Conservation (phyloP, 2,888 invertebrate genomes). For the Nycteola revayana region DNA sequence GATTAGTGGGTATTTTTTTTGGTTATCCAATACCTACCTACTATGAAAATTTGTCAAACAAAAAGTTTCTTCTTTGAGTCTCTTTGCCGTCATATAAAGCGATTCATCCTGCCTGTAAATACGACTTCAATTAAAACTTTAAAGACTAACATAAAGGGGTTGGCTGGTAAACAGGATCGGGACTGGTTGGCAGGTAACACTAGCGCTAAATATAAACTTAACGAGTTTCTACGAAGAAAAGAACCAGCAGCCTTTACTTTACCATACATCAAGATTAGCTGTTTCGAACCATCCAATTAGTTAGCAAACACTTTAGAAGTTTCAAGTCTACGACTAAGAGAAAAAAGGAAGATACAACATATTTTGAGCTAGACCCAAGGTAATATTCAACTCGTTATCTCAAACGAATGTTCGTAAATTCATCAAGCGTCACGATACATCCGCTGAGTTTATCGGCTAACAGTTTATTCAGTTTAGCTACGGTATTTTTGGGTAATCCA, state of each 20-base stretch:
- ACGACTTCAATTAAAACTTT: slow-evolving; percentile 18
- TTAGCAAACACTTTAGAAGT: no score
- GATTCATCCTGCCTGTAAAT: no score
- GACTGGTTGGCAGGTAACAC: slow-evolving; percentile 50
- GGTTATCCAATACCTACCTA: no score
- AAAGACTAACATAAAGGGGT: slow-evolving; percentile 18
- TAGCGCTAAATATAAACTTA: slow-evolving; percentile 53
- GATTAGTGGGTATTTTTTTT: no score
- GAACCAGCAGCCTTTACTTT: slow-evolving; percentile 16
- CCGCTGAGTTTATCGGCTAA: slow-evolving; percentile 16
- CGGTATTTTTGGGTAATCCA: slow-evolving; percentile 28
- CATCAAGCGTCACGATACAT: slow-evolving; percentile 10
- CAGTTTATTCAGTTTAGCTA: slow-evolving; percentile 27
- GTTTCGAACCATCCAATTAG: slow-evolving; percentile 1
- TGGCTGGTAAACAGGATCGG: slow-evolving; percentile 40
- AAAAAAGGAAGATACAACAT: no score
- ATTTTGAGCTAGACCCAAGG: no score
- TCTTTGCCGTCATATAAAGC: no score
- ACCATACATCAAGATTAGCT: slow-evolving; percentile 21
- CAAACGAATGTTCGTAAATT: slow-evolving; percentile 12
- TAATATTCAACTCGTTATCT: slow-evolving; percentile 13
- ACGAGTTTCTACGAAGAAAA: slow-evolving; percentile 35
- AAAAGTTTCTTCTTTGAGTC: no score
- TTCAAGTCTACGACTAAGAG: no score
- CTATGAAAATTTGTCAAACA: no score